Conservation (phyloP, 2,113 vertebrate genomes). For the Nansenia antarctica region DNA sequence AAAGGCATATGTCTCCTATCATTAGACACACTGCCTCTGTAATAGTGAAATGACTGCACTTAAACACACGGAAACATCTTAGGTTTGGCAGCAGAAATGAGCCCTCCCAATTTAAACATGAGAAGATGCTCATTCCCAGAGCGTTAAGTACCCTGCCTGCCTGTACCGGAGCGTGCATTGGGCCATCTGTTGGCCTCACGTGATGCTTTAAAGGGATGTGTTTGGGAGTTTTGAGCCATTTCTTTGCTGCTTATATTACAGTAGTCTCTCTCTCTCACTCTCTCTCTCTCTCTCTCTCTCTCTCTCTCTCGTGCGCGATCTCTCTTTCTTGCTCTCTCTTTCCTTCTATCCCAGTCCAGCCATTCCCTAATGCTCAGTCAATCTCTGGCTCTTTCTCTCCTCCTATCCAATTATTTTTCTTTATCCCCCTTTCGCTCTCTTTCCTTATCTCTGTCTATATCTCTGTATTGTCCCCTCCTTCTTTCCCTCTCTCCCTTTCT, state of each 20-base stretch:
- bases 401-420: neutral
- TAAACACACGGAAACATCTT: neutral
- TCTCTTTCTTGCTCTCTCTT: too few relatives aligned
- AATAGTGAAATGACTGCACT: neutral
- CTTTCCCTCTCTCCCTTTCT: neutral
- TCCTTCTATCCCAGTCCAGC: neutral
- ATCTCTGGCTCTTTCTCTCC: neutral
- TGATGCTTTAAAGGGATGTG: neutral
- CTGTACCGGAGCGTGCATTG: neutral
- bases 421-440: too few relatives aligned
- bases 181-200: conserved; percentile 13
- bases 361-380: neutral
- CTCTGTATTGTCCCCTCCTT: neutral
- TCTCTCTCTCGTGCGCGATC: too few relatives aligned
- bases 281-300: too few relatives aligned
- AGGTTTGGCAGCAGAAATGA: neutral
- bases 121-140: neutral
- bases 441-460: too few relatives aligned
- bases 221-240: neutral
- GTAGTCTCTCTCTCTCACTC: too few relatives aligned
- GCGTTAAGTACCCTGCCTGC: conserved; percentile 1
- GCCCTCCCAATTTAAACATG: conserved; percentile 3
- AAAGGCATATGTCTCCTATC: neutral
- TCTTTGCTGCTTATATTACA: too few relatives aligned
- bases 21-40: neutral